Conservation (phyloP, 2,113 vertebrate species). For the Carettochelys insculpta region DNA sequence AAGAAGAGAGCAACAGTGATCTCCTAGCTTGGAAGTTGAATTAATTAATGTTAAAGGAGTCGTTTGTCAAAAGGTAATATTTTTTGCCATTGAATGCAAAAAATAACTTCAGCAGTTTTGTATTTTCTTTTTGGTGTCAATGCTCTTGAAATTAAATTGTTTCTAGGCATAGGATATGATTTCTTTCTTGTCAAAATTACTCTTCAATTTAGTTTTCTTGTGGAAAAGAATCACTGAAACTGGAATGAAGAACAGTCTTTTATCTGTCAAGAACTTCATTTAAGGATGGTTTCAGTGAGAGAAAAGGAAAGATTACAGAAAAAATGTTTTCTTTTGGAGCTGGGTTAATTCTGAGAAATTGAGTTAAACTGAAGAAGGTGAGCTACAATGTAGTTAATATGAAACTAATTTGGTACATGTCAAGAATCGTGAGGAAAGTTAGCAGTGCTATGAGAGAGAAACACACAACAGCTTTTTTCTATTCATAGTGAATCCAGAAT, state of each 20-base stretch:
- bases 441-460: neutral
- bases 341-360: conserved; percentile 12
- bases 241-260: neutral
- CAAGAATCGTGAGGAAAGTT: conserved; percentile 39
- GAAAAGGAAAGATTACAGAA: conserved; percentile 26
- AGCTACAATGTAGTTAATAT: conserved; percentile 41
- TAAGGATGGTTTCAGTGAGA: conserved; percentile 27
- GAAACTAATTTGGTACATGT: conserved; percentile 28
- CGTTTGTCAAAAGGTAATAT: neutral
- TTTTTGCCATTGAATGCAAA: neutral
- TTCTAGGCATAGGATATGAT: neutral
- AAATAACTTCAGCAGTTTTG: neutral
- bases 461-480: neutral
- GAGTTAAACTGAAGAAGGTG: neutral
- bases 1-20: neutral
- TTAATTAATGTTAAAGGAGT: neutral
- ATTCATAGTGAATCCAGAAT: neutral
- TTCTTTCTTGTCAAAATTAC: conserved; percentile 25
- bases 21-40: neutral
- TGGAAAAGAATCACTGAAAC: neutral
- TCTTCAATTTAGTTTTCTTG: conserved; percentile 32
- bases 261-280: conserved; percentile 24
- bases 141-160: neutral
- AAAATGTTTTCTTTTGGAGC: neutral
- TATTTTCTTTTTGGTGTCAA: neutral